phyloP scores from a whole-genome alignment of 1,140 invertebrate species.

The Watersipora subatra region DNA sequence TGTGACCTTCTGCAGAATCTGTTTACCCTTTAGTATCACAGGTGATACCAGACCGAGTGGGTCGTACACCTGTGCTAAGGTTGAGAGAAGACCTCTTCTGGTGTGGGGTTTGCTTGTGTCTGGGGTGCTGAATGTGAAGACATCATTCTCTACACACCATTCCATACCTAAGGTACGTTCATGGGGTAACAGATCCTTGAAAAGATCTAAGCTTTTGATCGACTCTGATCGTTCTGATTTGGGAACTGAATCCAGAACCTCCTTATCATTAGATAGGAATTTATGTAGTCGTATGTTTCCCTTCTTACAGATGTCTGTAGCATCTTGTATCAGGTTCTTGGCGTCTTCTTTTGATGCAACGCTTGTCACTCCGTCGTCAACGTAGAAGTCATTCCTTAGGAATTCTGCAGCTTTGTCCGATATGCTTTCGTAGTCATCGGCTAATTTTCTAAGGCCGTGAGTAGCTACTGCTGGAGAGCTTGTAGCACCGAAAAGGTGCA shows the following conservation, averaged over 20 bases:
- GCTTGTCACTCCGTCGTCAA: too few relatives aligned
- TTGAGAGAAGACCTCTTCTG: slow-evolving; percentile 6
- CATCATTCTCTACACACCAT: background rate
- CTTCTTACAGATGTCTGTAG: background rate
- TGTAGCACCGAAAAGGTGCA: too few relatives aligned
- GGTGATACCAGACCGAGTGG: slow-evolving; percentile 5
- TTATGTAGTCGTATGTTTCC: background rate
- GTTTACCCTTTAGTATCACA: slow-evolving; percentile 1
- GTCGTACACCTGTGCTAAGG: slow-evolving; percentile 2
- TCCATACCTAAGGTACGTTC: background rate
- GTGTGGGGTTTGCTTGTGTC: background rate
- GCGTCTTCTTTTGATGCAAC: too few relatives aligned
- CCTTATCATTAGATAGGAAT: background rate
- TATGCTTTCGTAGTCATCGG: too few relatives aligned
- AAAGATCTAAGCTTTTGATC: background rate
- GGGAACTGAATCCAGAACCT: background rate
- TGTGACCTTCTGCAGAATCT: slow-evolving; percentile 1
- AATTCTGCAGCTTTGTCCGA: too few relatives aligned
- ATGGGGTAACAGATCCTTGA: background rate
- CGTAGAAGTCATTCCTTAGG: too few relatives aligned
- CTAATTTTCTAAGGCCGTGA: background rate
- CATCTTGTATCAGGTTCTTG: too few relatives aligned
- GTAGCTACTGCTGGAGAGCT: too few relatives aligned
- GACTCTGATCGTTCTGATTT: background rate
- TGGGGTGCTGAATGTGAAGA: background rate